Base-by-base conservation (phyloP, 1,140 invertebrate genomes). In the Heterodera carotae region DNA sequence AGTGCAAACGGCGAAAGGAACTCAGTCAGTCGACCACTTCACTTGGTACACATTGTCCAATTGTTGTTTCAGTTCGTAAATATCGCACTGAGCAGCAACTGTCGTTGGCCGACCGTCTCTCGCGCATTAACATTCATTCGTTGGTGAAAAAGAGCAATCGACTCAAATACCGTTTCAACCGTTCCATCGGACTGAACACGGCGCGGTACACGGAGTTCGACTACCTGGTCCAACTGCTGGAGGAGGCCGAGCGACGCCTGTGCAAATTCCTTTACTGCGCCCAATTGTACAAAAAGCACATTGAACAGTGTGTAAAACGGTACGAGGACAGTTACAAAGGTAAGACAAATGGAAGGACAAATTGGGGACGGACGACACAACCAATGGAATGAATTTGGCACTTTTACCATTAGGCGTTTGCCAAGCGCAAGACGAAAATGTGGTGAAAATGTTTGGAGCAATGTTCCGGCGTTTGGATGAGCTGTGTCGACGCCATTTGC, bases 1-100 rank as follows among this genome's bases (percentile, higher is more conserved):
- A 85, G 48, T 80, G 73, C 43, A 86, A 84, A 43, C 39, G 84
- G n/a, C 77, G 80, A 71, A 86, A 84, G 71, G 84, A 85, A 78
- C 60, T 85, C 22, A 78, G 84, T 84, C 48, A 69, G 71, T 36
- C 31, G 22, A 12, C 56, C 33, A 25, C 29, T 74, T 33, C 7
- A 56, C 43, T 73, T 7, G 33, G 29, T 69, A 3, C 27, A 4
- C 5, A 33, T 69, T 18, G 18, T 12, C 15, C 36, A 79, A 48
- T 29, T 39, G 34, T 43, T 81, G 34, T 43, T 81, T 82, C 59
- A 81, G 79, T 83, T 34, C 56, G 53, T n/a, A 81, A 81, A 78
- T 81, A 81, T 62, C 36, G 39, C 29, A 69, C 25, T 25, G 25
- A 75, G 25, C 33, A 84, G n/a, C 78, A 83, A 43, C 73, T 69